Evolutionary conservation across 2,888 invertebrate species (phyloP).

Genomic region (Hirtodrosophila alboralis): DNA sequence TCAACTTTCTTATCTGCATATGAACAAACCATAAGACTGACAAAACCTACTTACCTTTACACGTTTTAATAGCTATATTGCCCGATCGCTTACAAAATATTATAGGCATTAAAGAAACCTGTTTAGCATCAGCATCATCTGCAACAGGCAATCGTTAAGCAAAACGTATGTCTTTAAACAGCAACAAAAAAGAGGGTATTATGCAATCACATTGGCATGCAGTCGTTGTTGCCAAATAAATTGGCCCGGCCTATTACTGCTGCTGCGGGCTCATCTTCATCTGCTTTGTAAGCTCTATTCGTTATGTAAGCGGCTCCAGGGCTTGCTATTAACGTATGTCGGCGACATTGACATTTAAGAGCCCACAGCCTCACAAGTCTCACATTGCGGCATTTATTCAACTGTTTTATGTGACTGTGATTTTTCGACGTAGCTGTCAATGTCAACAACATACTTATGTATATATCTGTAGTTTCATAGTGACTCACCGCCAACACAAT

Average conservation of each 20-base stretch:
- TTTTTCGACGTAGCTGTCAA: slow-evolving; percentile 35
- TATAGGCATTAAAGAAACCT: too few species aligned
- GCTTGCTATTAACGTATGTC: slow-evolving; percentile 12
- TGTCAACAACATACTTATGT: slow-evolving; percentile 39
- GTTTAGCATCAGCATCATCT: too few species aligned
- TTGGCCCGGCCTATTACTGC: slow-evolving; percentile 13
- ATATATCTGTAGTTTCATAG: slow-evolving; percentile 1
- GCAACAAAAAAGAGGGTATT: slow-evolving; percentile 21
- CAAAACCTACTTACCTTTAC: too few species aligned
- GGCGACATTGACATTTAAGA: slow-evolving; percentile 51
- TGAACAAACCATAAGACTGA: too few species aligned
- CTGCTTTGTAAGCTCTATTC: neutral
- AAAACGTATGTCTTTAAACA: slow-evolving; percentile 45
- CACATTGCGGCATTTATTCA: slow-evolving; percentile 9
- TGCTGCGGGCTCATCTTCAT: slow-evolving; percentile 11
- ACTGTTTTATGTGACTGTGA: neutral
- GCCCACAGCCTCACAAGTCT: slow-evolving; percentile 3
- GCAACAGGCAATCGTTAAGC: neutral
- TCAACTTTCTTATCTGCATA: too few species aligned
- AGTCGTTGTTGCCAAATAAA: slow-evolving; percentile 41
- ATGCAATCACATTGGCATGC: slow-evolving; percentile 65
- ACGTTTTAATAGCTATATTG: too few species aligned
- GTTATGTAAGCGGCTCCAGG: slow-evolving; percentile 24
- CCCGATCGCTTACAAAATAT: too few species aligned
- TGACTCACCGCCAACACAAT: slow-evolving; percentile 25